phyloP scores from a whole-genome alignment of 2,797 vertebrate species.

The Halcyon chelicuti region DNA sequence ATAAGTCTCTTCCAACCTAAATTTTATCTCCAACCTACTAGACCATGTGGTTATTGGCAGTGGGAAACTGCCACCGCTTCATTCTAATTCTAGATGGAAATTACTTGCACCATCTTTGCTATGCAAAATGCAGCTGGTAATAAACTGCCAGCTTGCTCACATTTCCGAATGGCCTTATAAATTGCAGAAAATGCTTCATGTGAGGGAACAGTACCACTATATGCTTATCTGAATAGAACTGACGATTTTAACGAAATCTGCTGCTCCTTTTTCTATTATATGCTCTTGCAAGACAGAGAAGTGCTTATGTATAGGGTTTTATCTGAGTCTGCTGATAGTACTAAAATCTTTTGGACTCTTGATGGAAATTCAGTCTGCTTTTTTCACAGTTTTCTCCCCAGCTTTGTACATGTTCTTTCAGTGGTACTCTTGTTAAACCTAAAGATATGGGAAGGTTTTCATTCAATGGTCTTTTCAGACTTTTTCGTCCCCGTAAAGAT shows the following conservation, averaged over 20 bases:
- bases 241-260: slow-evolving; percentile 48
- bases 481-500: neutral
- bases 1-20: neutral
- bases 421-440: neutral
- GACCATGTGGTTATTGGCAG: neutral
- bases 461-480: slow-evolving; percentile 24
- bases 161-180: slow-evolving; percentile 49
- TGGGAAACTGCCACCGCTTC: neutral
- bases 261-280: slow-evolving; percentile 39
- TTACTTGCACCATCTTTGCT: slow-evolving; percentile 16
- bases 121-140: slow-evolving; percentile 25
- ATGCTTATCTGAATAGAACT: slow-evolving; percentile 39
- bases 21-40: neutral
- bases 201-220: slow-evolving; percentile 9
- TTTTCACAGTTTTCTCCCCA: slow-evolving; percentile 14
- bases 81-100: neutral
- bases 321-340: slow-evolving; percentile 60
- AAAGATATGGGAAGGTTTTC: neutral
- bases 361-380: slow-evolving; percentile 59
- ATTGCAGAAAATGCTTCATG: slow-evolving; percentile 8
- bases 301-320: slow-evolving; percentile 58
- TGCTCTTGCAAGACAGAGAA: slow-evolving; percentile 31
- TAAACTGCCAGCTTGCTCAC: slow-evolving; percentile 37
- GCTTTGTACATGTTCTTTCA: slow-evolving; percentile 9
- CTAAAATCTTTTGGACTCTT: slow-evolving; percentile 53